Percentiles rank a stretch among this genome's conserved stretches.
Conservation (phyloP, 2,797 vertebrate genomes). For the Benthosema pterotum region DNA sequence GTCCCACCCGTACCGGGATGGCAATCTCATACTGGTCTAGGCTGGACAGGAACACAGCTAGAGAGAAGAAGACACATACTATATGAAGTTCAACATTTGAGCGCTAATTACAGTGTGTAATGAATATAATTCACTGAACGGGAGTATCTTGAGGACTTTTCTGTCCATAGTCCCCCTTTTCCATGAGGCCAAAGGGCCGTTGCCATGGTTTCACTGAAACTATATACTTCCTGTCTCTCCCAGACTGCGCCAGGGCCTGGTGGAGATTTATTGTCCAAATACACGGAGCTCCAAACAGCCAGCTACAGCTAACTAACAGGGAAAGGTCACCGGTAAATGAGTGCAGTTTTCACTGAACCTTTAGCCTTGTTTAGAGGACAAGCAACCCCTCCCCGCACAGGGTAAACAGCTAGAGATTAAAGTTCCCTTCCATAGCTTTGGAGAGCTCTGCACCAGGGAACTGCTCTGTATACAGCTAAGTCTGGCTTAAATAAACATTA, state of each 20-base stretch:
- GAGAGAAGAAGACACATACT: slow-evolving; percentile 18
- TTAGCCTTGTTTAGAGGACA: slow-evolving; percentile 52
- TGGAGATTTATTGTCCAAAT: slow-evolving; percentile 77
- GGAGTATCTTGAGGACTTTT: slow-evolving; percentile 46
- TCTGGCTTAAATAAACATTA: slow-evolving; percentile 62
- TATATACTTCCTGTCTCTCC: slow-evolving; percentile 79
- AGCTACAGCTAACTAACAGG: slow-evolving; percentile 50
- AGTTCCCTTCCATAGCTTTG: slow-evolving; percentile 58
- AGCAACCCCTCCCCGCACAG: slow-evolving; percentile 57
- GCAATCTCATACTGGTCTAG: slow-evolving; percentile 95
- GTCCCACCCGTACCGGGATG: slow-evolving; percentile 91
- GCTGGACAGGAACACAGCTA: slow-evolving; percentile 94
- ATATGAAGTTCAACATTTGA: slow-evolving; percentile 39
- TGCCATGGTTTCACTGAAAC: slow-evolving; percentile 78
- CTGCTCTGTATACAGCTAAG: slow-evolving; percentile 37
- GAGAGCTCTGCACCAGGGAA: slow-evolving; percentile 44
- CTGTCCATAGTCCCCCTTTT: slow-evolving; percentile 33
- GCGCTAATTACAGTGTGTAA: slow-evolving; percentile 27
- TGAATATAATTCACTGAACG: slow-evolving; percentile 40
- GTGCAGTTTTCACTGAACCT: slow-evolving; percentile 59
- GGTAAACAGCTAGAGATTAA: slow-evolving; percentile 64
- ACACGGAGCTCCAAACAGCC: slow-evolving; percentile 64
- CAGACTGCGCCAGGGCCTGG: slow-evolving; percentile 49
- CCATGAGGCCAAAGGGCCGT: slow-evolving; percentile 62
- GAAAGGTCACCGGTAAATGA: slow-evolving; percentile 59